Evolutionary conservation across 2,888 invertebrate species (phyloP), one percentile per base, ranked within the genome.

Genomic region (Mallateleia sp.): DNA sequence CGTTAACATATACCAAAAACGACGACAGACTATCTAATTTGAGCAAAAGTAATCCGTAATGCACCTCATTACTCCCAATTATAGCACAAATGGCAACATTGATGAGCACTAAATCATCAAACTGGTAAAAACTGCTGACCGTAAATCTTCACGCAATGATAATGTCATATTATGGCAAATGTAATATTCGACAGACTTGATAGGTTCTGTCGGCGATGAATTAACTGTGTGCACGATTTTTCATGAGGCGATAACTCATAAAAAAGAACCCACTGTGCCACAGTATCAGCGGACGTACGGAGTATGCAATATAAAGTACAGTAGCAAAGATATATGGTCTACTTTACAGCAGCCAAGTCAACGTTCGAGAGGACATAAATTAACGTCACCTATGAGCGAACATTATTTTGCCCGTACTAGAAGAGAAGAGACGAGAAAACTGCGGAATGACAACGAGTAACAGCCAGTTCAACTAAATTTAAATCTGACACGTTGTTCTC

Each of bases 291-390:
- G 71, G 64, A 82, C 69, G 69, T 67, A 69, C 74, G 50, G 58
- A 88, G 84, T 85, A 85, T 71, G 84, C 87, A 78, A 62, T 54
- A 42, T 62, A 79, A 79, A 62, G 62, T 60, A 28, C 85, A 72
- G 82, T 82, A 89, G 90, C 89, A 87, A 91, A 92, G 91, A 92
- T 92, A 91, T 92, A 92, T 89, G 91, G 89, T 91, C 91, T 89
- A 92, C 86, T 93, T 93, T 89, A 89, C 87, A 85, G 90, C 89
- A 83, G 87, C 85, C 91, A 91, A 88, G 88, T 85, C 89, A 88
- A 82, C 89, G 89, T 90, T 88, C 84, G 89, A 89, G 87, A 85
- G 87, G 79, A 87, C 90, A 92, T 93, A 91, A 90, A 91, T 91
- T 88, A 77, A 85, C 81, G 85, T 88, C 88, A 71, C 69, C 58